Conservation (phyloP, 2,888 invertebrate species). For the Sabatieria punctata region DNA sequence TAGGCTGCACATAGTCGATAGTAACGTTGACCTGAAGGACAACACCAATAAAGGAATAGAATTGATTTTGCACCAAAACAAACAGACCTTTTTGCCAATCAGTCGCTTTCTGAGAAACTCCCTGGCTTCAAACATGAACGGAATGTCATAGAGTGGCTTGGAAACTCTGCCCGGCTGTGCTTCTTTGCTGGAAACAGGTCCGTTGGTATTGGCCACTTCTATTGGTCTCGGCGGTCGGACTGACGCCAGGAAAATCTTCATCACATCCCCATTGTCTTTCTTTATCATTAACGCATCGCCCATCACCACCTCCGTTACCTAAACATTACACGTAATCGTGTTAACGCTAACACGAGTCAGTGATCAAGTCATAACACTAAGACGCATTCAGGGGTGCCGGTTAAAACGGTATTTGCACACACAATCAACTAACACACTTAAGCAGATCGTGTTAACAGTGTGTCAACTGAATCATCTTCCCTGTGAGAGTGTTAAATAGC, state of each 20-base stretch:
- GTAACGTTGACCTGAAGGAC: constrained; percentile 49
- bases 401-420: too few relatives aligned
- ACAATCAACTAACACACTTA: too few relatives aligned
- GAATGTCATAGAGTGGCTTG: constrained; percentile 88
- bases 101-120: constrained; percentile 88
- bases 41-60: neutral
- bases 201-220: too few relatives aligned
- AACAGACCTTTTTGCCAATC: constrained; percentile 63
- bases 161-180: constrained; percentile 32
- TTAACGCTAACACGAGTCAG: too few relatives aligned
- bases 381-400: too few relatives aligned
- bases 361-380: too few relatives aligned
- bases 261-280: constrained; percentile 52
- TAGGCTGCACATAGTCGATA: constrained; percentile 89
- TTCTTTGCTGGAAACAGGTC: neutral
- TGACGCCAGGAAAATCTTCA: constrained; percentile 87
- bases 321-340: neutral
- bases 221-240: constrained; percentile 73
- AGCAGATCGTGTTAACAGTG: too few relatives aligned
- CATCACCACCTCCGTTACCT: constrained; percentile 64
- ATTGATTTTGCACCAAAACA: neutral
- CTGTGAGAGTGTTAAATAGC: too few relatives aligned
- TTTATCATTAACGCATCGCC: constrained; percentile 82
- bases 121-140: constrained; percentile 94
- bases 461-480: too few relatives aligned